Conservation (phyloP, 2,797 vertebrate genomes). For the Coregonus ussuriensis region DNA sequence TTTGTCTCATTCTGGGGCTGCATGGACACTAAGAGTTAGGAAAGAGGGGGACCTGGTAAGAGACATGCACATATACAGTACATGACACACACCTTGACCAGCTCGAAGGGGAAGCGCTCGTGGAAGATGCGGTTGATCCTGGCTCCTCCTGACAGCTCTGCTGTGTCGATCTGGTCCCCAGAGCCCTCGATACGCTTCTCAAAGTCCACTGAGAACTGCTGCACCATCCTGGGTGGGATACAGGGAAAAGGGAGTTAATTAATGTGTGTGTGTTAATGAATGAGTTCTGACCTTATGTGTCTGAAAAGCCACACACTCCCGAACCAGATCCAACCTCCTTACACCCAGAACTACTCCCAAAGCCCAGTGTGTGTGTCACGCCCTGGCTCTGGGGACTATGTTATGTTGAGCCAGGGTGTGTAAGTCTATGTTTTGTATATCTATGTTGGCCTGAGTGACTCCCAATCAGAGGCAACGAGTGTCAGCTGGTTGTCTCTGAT, state of each 20-base stretch:
- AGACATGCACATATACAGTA: neutral
- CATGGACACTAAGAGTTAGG: conserved; percentile 15
- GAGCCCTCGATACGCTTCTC: conserved; percentile 99
- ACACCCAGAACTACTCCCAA: no score
- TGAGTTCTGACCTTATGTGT: no score
- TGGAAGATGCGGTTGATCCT: conserved; percentile 98
- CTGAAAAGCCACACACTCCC: no score
- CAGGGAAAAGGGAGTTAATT: neutral
- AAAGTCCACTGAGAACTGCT: conserved; percentile 98
- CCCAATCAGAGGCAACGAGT: no score
- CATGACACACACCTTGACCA: conserved; percentile 88
- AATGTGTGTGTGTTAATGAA: neutral
- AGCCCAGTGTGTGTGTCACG: no score
- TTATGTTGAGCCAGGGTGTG: no score
- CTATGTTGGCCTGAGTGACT: no score
- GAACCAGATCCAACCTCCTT: no score
- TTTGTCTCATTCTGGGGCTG: conserved; percentile 2
- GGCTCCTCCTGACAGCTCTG: conserved; percentile 94
- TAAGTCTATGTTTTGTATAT: no score
- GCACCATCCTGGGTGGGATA: conserved; percentile 87
- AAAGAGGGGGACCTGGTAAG: conserved; percentile 23
- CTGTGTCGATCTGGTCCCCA: conserved; percentile 97
- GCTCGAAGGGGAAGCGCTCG: conserved; percentile 97
- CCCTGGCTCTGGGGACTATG: no score
- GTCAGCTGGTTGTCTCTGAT: no score